Percentiles rank a stretch among this genome's conserved stretches.
Conservation (phyloP, 1,140 invertebrate genomes). For the Cephus cinctus region DNA sequence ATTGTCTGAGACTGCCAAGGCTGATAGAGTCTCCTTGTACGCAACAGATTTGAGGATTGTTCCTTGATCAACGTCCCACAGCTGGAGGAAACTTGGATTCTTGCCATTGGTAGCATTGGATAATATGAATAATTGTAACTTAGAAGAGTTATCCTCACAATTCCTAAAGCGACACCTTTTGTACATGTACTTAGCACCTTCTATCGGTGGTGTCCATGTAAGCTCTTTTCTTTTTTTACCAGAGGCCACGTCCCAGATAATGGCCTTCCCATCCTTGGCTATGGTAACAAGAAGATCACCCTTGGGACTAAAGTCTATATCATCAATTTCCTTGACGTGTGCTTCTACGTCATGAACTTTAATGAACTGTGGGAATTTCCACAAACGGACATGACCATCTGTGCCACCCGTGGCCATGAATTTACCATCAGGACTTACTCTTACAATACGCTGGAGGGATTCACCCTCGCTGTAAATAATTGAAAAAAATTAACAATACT, state of each 20-base stretch:
- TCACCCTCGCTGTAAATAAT: constrained; percentile 60
- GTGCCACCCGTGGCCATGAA: constrained; percentile 88
- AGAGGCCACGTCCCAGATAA: constrained; percentile 73
- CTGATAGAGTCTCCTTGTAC: constrained; percentile 76
- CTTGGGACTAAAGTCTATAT: constrained; percentile 84
- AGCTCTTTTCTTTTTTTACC: constrained; percentile 68
- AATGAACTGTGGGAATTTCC: constrained; percentile 82
- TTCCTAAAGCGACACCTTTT: constrained; percentile 73
- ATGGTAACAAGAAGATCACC: constrained; percentile 78
- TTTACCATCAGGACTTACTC: constrained; percentile 73
- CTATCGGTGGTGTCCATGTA: constrained; percentile 71
- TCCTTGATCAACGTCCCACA: constrained; percentile 66
- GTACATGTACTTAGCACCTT: constrained; percentile 76
- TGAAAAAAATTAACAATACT: neutral
- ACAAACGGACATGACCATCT: constrained; percentile 84
- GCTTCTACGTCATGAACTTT: constrained; percentile 66
- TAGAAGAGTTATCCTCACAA: constrained; percentile 57
- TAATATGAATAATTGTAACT: constrained; percentile 75
- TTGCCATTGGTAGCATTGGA: constrained; percentile 76
- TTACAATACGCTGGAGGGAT: constrained; percentile 82
- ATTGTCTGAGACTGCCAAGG: constrained; percentile 85
- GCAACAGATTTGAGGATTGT: constrained; percentile 57
- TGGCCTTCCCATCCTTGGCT: constrained; percentile 81
- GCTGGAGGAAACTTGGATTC: constrained; percentile 70
- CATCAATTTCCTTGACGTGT: constrained; percentile 85